Evolutionary conservation across 2,113 vertebrate genomes (phyloP).

Genomic region (Bubo bubo): DNA sequence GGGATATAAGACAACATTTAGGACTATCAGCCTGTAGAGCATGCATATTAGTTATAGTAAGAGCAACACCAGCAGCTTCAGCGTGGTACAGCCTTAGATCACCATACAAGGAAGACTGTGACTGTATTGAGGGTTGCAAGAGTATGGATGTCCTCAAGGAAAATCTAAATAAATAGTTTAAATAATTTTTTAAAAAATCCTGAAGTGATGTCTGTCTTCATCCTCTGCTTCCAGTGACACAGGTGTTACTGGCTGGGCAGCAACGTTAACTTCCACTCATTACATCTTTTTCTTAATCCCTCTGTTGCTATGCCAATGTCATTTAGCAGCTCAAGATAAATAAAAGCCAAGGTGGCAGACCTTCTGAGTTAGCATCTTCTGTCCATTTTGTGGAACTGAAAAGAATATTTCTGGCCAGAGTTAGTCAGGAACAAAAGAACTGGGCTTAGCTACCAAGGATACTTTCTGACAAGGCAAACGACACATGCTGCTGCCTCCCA

Average conservation of each 20-base stretch:
- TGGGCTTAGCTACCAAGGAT: background rate
- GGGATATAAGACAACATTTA: background rate
- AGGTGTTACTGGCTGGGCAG: background rate
- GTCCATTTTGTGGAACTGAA: background rate
- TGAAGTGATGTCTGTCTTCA: background rate
- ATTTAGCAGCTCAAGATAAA: background rate
- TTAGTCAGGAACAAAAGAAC: background rate
- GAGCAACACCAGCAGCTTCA: background rate
- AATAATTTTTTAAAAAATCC: background rate
- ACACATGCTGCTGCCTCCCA: background rate
- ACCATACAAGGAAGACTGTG: background rate
- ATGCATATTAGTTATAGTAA: rapidly evolving
- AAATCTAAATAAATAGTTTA: background rate
- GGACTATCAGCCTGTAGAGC: background rate
- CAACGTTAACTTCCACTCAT: background rate
- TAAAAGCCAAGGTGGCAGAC: background rate
- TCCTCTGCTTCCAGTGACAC: background rate
- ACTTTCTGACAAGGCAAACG: background rate
- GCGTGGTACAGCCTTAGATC: background rate
- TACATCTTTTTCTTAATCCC: background rate
- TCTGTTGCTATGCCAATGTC: background rate
- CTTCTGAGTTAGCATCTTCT: background rate
- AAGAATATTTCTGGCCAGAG: background rate
- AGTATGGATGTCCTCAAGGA: background rate
- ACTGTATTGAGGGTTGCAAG: background rate